Base-by-base conservation (phyloP, 2,888 invertebrate genomes). In the Lepas anatifera region DNA sequence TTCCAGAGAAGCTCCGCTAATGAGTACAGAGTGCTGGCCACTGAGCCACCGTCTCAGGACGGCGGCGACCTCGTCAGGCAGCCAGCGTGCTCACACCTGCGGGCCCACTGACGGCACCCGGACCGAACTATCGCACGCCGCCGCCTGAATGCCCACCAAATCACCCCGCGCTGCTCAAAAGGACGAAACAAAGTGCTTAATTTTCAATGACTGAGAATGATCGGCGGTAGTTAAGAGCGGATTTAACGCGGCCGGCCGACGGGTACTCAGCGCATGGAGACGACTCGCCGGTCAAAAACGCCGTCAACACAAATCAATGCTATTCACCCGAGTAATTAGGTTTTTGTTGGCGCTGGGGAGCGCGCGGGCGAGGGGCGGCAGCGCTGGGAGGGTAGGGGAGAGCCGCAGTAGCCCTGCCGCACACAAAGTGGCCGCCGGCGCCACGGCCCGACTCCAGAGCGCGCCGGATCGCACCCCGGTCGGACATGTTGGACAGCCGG, bases 251-350 rank as follows among this genome's bases (percentile, higher is more conserved):
- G 22, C 58, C 58, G 35, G 58, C 32, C 35, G 32, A 22, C 18
- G 35, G 25, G 2, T 25, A 35, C 29, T 3, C 35, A 35, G 22
- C 58, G 35, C 32, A 11, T n/a, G 32, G 58, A 25, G 22, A 1
- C 22, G 22, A 22, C 22, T 6, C 32, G 4, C 32, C 35, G 8
- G 35, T 58, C 58, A 35, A 32, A 35, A 29, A 35, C 7, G 16
- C 18, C 58, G 58, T 58, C 58, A 58, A 58, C 58, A 58, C 58
- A 58, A 58, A 58, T 58, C 58, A 58, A 58, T 58, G 58, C 58
- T 58, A 58, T 58, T 58, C 58, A 58, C 58, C 32, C 25, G 13
- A 32, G 58, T 58, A 58, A 58, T 58, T 58, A 58, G 32, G 58
- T 32, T 58, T 58, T 58, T 58, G 58, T 58, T 58, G 58, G 16